Evolutionary conservation across 2,797 vertebrate species (phyloP).

Genomic region (Euphonia xanthogaster): DNA sequence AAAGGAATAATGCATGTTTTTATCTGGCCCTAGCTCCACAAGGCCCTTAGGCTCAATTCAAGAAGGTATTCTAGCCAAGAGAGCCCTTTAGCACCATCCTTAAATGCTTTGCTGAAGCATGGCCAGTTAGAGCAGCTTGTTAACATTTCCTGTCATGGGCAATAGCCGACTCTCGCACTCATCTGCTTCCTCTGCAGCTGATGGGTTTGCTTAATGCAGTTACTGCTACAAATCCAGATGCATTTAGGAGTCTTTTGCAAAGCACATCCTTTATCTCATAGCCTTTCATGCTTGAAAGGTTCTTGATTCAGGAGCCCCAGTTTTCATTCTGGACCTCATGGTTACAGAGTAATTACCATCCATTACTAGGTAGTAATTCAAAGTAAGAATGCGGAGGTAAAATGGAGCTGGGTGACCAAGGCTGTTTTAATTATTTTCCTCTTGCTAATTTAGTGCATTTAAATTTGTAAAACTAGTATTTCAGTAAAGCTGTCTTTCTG

Average conservation of each 20-base stretch:
- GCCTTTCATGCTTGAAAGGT: neutral
- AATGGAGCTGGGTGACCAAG: neutral
- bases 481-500: neutral
- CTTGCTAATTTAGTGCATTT: neutral
- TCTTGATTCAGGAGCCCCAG: neutral
- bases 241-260: neutral
- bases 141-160: neutral
- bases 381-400: neutral
- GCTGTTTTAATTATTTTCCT: neutral
- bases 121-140: neutral
- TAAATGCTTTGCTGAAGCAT: slow-evolving; percentile 29
- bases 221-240: neutral
- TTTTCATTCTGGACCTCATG: neutral
- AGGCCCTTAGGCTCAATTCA: neutral
- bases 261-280: neutral
- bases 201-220: neutral
- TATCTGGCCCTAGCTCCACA: neutral
- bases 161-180: neutral
- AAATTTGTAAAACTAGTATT: neutral
- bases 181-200: neutral
- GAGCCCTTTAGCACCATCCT: neutral
- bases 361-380: neutral
- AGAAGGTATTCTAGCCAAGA: neutral
- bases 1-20: neutral
- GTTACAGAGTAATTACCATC: neutral